A percentile compares a stretch with the other conserved stretches of the same genome.
Evolutionary conservation across 2,113 vertebrate genomes (phyloP).

Genomic region (Camelus dromedarius): DNA sequence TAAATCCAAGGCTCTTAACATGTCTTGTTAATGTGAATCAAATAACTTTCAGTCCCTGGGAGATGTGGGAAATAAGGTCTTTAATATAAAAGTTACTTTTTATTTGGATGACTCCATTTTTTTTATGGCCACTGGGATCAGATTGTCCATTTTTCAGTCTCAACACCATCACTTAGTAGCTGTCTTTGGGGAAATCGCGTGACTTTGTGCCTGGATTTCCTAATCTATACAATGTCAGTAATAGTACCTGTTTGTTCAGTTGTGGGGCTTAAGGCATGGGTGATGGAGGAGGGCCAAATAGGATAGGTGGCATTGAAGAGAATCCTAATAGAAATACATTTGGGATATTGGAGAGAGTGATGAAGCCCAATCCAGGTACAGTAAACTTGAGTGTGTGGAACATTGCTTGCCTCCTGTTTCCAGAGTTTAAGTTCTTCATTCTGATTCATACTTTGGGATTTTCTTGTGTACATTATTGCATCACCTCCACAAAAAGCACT

Average conservation of each 20-base stretch:
- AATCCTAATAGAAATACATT: not conserved
- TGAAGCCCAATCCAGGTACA: not conserved
- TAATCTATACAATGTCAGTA: not conserved
- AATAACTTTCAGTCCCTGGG: not conserved
- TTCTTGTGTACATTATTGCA: conserved; percentile 32
- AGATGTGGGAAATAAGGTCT: not conserved
- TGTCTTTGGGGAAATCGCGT: not conserved
- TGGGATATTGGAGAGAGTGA: not conserved
- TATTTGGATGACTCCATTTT: not conserved
- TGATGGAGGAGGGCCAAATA: not conserved
- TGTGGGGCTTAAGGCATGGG: not conserved
- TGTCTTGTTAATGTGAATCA: conserved; percentile 69
- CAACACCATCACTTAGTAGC: not conserved
- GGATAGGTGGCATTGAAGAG: not conserved
- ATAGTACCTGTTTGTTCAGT: not conserved
- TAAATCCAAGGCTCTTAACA: conserved; percentile 67
- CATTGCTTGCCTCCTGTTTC: not conserved
- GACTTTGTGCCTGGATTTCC: not conserved
- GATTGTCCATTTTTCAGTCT: not conserved
- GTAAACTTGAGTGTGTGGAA: not conserved
- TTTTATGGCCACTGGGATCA: not conserved
- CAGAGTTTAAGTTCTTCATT: not conserved
- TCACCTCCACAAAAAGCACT: not conserved
- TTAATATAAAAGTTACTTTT: not conserved
- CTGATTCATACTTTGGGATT: not conserved